phyloP scores from a whole-genome alignment of 2,888 invertebrate species.

The Eilema griseolum region DNA sequence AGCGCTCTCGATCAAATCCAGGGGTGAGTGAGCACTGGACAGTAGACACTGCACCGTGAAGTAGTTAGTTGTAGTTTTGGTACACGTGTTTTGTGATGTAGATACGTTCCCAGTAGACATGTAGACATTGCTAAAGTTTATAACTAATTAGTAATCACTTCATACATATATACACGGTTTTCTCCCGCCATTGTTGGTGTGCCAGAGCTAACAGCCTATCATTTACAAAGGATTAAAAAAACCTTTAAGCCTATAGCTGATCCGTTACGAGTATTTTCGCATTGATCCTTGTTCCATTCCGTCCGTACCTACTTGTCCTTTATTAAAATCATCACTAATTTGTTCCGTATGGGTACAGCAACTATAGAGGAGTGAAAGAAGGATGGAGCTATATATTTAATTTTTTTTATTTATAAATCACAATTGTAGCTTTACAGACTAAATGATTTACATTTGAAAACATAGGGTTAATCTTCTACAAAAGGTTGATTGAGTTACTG shows the following conservation, averaged over 20 bases:
- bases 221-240: not conserved
- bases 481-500: too few relatives aligned
- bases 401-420: too few relatives aligned
- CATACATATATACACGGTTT: not conserved
- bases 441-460: too few relatives aligned
- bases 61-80: constrained; percentile 17
- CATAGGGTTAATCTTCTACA: too few relatives aligned
- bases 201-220: too few relatives aligned
- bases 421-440: too few relatives aligned
- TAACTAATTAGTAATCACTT: not conserved
- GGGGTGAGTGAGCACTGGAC: constrained; percentile 70
- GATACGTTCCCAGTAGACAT: not conserved
- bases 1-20: constrained; percentile 79
- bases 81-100: constrained; percentile 18
- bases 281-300: too few relatives aligned
- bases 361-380: too few relatives aligned
- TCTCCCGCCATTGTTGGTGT: too few relatives aligned
- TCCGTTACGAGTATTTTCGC: not conserved
- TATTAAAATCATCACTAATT: not conserved
- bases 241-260: not conserved
- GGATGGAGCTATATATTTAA: too few relatives aligned
- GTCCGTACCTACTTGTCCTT: not conserved
- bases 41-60: constrained; percentile 23
- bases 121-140: not conserved
- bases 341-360: not conserved